Percentiles rank a stretch among this genome's conserved stretches.
Evolutionary conservation across 2,797 vertebrate genomes (phyloP).

Genomic region (Pseudochirops cupreus): DNA sequence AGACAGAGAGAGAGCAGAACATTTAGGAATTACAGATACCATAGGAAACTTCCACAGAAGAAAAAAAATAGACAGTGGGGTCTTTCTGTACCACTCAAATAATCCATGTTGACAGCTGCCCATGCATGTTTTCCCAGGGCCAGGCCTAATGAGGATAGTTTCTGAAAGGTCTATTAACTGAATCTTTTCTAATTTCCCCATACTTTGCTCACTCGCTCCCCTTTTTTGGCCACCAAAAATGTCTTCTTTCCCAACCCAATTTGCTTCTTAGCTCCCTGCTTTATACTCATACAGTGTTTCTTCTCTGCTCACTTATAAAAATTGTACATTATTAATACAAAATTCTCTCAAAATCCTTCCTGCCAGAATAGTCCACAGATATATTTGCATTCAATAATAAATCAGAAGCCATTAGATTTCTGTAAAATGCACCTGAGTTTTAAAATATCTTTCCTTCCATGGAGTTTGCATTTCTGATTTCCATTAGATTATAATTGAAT

Average conservation of each 20-base stretch:
- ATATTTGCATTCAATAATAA: neutral
- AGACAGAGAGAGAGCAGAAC: neutral
- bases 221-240: neutral
- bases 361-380: neutral
- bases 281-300: neutral
- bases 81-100: neutral
- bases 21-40: neutral
- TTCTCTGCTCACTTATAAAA: neutral
- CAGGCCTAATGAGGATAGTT: neutral
- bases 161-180: neutral
- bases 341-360: constrained; percentile 5
- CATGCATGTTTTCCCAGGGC: neutral
- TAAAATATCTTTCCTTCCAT: neutral
- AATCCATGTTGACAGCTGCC: neutral
- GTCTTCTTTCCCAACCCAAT: neutral
- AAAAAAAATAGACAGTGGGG: neutral
- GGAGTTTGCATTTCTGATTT: neutral
- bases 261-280: neutral
- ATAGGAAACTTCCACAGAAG: neutral
- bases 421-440: neutral
- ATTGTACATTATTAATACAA: neutral
- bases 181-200: neutral
- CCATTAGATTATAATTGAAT: constrained; percentile 4
- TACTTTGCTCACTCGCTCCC: neutral
- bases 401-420: neutral